Base-by-base conservation (phyloP, 2,888 invertebrate genomes). In the Cheilosia soror region DNA sequence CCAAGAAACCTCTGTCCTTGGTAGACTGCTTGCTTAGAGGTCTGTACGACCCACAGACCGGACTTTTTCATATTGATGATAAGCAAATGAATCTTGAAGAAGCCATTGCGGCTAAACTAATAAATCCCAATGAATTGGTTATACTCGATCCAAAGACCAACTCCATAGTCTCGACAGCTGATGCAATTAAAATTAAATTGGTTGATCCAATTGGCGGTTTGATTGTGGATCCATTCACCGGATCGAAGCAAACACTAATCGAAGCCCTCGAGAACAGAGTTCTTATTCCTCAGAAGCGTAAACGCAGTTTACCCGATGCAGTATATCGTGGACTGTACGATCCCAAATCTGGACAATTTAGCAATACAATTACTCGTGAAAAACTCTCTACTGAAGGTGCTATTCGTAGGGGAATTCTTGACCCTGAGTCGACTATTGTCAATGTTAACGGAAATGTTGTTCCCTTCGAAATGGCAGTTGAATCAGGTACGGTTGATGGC, bases 311-410 rank as follows among this genome's bases (percentile, higher is more conserved):
- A 33, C 96, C 97, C 0, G 97, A 97, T 93, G 98, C 98, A 2
- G 96, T 98, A n/a, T 96, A 96, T 89, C 96, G 96, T 92, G 97
- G 97, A n/a, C 95, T 96, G 87, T 98, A 97, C 90, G 97, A 98
- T 93, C 96, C 96, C 0, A 94, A 95, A 88, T 95, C 96, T 42
- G 97, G 98, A 58, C 95, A 96, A 89, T 96, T 97, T 90, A 95
- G 95, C 44, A 96, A 96, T 90, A 95, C 96, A 2, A 94, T 95
- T 89, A 96, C 95, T n/a, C 95, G 95, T 88, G 96, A 96, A 91
- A 95, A 96, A 90, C 92, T 97, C 83, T 95, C 95, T 87, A 95
- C 97, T 66, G 96, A 97, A 92, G 95, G 96, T 88, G 98, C 98
- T 71, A 96, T 98, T 89, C 95, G 95, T 90, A 95, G 96, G 89